phyloP scores from a whole-genome alignment of 2,888 invertebrate genomes.

The Mamestra brassicae region DNA sequence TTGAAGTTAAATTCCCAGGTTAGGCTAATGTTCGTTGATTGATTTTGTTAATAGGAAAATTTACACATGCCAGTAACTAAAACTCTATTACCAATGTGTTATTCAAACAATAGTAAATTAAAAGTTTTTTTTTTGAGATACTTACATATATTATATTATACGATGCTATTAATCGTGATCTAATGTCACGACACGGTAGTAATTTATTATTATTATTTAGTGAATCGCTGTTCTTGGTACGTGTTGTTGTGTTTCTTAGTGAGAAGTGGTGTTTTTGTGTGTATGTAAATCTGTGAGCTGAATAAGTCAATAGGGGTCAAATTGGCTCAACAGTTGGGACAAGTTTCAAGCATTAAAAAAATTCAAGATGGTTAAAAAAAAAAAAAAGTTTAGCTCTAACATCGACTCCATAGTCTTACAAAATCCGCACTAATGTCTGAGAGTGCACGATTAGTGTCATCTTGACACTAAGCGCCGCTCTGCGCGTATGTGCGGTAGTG shows the following conservation, averaged over 20 bases:
- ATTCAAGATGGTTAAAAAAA: neutral
- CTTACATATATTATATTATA: neutral
- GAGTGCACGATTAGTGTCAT: constrained; percentile 53
- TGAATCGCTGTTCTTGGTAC: neutral
- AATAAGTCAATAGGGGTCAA: too few relatives aligned
- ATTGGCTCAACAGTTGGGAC: neutral
- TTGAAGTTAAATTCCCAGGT: neutral
- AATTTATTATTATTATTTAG: neutral
- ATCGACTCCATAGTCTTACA: constrained; percentile 37
- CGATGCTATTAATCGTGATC: neutral
- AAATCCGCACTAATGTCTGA: constrained; percentile 35
- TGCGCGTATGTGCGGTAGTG: constrained; percentile 48
- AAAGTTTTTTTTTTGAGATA: constrained; percentile 7
- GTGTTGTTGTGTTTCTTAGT: neutral
- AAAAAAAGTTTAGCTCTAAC: neutral
- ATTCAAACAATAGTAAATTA: constrained; percentile 21
- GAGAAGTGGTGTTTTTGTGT: neutral
- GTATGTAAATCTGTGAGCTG: too few relatives aligned
- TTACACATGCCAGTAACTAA: too few relatives aligned
- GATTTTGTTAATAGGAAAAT: neutral
- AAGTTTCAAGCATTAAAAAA: neutral
- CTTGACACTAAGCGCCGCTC: constrained; percentile 52
- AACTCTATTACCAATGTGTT: neutral
- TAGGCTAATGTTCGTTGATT: neutral
- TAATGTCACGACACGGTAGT: neutral